Base-by-base conservation (phyloP, 2,888 invertebrate species). In the Troglohyphantes excavatus region DNA sequence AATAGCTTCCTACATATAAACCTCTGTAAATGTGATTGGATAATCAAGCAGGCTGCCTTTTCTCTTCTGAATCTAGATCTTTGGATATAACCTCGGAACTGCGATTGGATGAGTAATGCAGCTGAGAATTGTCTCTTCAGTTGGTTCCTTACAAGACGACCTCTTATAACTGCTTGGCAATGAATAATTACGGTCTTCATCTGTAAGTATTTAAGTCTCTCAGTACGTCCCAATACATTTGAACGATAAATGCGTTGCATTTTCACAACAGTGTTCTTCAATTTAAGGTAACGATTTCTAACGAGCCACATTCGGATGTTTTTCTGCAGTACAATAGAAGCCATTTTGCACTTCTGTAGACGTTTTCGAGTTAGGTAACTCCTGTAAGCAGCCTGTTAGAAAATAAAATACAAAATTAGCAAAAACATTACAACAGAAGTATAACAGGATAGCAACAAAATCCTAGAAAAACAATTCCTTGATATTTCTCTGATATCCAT, bases 301-400 rank as follows among this genome's bases (percentile, higher is more conserved):
- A 46, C 46, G 17, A 82, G 26, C 26, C 27, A 21, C 21, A 27
- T 73, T 26, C 87, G 63, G 13, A 81, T 17, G 43, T 59, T 59
- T 27, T 63, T 72, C 26, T 87, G 87, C 21, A 87, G 65, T 29
- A 29, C 13, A 13, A 76, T 61, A 23, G 68, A 68, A 53, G 68
- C 82, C n/a, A n/a, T 17, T 53, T 53, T 13, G 7, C 81, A 68
- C 13, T 88, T 85, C 11, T 67, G 3, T 2, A 70, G 23, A 61
- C 90, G 89, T 23, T 78, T 68, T 39, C 87, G 63, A 33, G 86
- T 87, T 19, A 21, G 68, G 13, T 82, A 90, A 19, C 89, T 72
- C 59, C 91, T 85, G 21, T 76, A 84, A 11, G 39, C 26, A 19
- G 85, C 85, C 90, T 92, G 92, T n/a, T 92, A 90, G 70, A 19